A percentile compares a stretch with the other conserved stretches of the same genome.
Conservation (phyloP, 2,113 vertebrate species). For the Anolis carolinensis region DNA sequence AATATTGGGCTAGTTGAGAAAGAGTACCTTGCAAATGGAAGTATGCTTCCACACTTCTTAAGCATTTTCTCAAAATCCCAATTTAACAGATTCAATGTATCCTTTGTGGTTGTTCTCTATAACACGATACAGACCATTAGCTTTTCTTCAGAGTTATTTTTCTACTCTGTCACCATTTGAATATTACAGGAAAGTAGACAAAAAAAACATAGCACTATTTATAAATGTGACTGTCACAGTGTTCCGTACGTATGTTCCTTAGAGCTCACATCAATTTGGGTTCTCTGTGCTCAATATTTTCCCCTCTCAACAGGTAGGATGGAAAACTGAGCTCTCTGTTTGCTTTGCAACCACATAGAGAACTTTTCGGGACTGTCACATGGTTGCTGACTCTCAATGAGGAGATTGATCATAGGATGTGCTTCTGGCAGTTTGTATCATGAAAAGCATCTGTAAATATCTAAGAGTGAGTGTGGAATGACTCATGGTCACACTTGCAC, state of each 20-base stretch:
- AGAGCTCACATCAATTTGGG: constrained; percentile 13
- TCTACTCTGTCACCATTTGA: constrained; percentile 5
- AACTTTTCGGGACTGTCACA: constrained; percentile 29
- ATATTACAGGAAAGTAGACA: constrained; percentile 51
- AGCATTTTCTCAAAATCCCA: constrained; percentile 7
- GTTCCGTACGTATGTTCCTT: constrained; percentile 25
- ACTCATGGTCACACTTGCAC: constrained; percentile 44
- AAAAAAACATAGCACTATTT: not conserved
- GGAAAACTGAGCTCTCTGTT: constrained; percentile 27
- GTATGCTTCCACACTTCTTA: constrained; percentile 9
- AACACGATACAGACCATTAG: constrained; percentile 34
- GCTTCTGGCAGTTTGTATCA: constrained; percentile 34
- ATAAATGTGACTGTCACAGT: constrained; percentile 30
- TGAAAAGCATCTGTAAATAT: constrained; percentile 44
- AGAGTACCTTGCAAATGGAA: constrained; percentile 7
- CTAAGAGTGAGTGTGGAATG: constrained; percentile 21
- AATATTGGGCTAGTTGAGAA: too few species aligned
- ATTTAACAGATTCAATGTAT: constrained; percentile 16
- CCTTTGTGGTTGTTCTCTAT: constrained; percentile 34
- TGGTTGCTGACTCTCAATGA: constrained; percentile 28
- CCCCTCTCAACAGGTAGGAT: constrained; percentile 15
- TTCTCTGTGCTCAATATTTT: not conserved
- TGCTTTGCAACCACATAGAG: constrained; percentile 46
- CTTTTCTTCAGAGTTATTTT: constrained; percentile 30
- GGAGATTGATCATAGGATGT: constrained; percentile 43